Evolutionary conservation across 2,113 vertebrate species (phyloP).

Genomic region (Ammodytes dubius): DNA sequence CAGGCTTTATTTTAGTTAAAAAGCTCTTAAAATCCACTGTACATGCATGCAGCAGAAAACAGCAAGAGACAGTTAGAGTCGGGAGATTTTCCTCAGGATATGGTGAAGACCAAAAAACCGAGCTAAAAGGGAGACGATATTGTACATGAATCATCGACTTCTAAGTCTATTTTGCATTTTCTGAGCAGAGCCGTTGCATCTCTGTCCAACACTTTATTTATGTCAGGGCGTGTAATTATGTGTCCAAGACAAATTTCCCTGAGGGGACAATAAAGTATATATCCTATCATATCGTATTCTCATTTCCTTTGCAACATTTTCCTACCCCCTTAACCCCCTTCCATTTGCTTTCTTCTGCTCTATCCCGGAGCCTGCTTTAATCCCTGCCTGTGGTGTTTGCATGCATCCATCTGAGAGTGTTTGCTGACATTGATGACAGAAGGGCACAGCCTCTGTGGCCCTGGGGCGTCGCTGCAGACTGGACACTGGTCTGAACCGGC

Average conservation of each 20-base stretch:
- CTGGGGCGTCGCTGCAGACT: conserved; percentile 58
- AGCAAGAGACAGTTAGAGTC: too few species aligned
- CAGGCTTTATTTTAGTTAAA: too few species aligned
- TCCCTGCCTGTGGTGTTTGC: conserved; percentile 29
- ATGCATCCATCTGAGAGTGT: conserved; percentile 44
- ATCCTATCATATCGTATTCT: too few species aligned
- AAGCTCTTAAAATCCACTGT: too few species aligned
- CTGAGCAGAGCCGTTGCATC: neutral
- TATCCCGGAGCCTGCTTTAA: neutral
- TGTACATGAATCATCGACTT: too few species aligned
- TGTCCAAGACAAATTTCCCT: too few species aligned
- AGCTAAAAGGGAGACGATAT: too few species aligned
- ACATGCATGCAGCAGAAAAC: too few species aligned
- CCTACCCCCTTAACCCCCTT: neutral
- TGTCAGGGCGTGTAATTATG: too few species aligned
- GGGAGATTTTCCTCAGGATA: too few species aligned
- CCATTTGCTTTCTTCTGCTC: neutral
- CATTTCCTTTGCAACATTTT: neutral
- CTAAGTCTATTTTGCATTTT: neutral
- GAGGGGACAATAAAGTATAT: too few species aligned
- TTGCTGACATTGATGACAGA: conserved; percentile 62
- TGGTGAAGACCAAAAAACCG: too few species aligned
- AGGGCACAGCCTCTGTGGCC: conserved; percentile 49
- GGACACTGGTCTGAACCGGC: conserved; percentile 74
- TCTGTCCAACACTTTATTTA: neutral